A percentile compares a stretch with the other conserved stretches of the same genome.
phyloP scores from a whole-genome alignment of 1,140 invertebrate species.

The Pseudomyrmex flavicornis region DNA sequence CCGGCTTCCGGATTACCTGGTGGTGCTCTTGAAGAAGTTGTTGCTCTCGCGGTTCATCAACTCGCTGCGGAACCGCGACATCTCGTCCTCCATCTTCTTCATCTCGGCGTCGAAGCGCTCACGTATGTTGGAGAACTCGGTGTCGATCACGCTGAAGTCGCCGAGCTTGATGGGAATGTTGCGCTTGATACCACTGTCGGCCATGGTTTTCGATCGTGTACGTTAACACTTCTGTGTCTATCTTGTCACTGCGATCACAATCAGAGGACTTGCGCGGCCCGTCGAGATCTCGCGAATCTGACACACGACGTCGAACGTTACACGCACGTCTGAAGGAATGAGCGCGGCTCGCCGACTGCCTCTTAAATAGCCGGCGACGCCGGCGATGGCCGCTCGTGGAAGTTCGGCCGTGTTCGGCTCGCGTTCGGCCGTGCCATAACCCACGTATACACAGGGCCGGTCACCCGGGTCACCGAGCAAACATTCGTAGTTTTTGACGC shows the following conservation, averaged over 20 bases:
- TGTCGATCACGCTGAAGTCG: conserved; percentile 97
- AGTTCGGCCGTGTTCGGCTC: conserved; percentile 70
- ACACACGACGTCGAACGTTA: neutral
- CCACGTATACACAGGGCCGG: conserved; percentile 66
- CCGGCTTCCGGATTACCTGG: conserved; percentile 87
- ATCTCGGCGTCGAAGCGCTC: conserved; percentile 98
- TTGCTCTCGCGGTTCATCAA: conserved; percentile 96
- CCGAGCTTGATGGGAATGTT: conserved; percentile 97
- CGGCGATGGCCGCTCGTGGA: conserved; percentile 72
- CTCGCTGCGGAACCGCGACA: conserved; percentile 97
- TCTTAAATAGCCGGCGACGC: conserved; percentile 81
- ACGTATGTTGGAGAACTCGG: conserved; percentile 97
- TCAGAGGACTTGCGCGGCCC: neutral
- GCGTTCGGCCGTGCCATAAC: conserved; percentile 45
- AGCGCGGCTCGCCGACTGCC: conserved; percentile 77
- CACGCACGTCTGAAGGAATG: conserved; percentile 72
- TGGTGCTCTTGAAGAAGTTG: conserved; percentile 94
- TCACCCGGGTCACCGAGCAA: conserved; percentile 10
- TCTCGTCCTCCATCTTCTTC: conserved; percentile 99
- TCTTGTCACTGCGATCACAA: conserved; percentile 60
- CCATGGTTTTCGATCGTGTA: conserved; percentile 86
- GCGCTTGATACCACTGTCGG: conserved; percentile 91
- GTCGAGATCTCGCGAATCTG: conserved; percentile 21
- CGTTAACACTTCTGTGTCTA: conserved; percentile 47
- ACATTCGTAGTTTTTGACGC: conserved; percentile 19